Evolutionary conservation across 2,113 vertebrate species (phyloP), one percentile per base, ranked within the genome.

Genomic region (Brachypteracias leptosomus): DNA sequence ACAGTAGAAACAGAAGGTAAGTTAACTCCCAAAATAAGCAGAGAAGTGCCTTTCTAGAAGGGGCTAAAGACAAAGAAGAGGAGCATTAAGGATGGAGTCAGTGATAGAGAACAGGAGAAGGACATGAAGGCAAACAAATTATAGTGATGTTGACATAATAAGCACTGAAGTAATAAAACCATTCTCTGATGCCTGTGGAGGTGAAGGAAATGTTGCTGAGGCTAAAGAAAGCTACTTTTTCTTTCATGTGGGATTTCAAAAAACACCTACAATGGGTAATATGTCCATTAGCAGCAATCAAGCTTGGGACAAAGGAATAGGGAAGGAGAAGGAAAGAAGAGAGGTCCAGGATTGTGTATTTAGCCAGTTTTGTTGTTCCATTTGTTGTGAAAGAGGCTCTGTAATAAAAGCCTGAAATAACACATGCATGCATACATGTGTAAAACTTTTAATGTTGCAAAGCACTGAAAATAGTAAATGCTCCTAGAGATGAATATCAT

Each of bases 401-500:
- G 15, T 62, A 71, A 62, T 47, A 90, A 90, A 90, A 73, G 28
- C 42, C 44, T 65, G 80, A 66, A 91, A 89, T 94, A 85, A 86
- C 59, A 70, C 47, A 51, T n/a, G 18, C 44, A 88, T 16, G 16
- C 10, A 16, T 31, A 63, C 33, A 46, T 0, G 0, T 72, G 25
- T 38, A 68, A 65, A 72, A 75, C 68, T 93, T 90, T 22, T 73
- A 93, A 79, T 81, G 65, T 57, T 84, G 58, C 54, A 90, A 79
- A 91, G 58, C 61, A 65, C 59, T 89, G 80, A 81, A 93, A 95
- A 89, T 51, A 68, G 81, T 66, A 88, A 91, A 86, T 88, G 68
- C 62, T 95, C 8, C 78, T 70, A 68, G 61, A 85, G 87, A 95
- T 90, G 65, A 57, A 88, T 96, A 96, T 89, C 65, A 85, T 67